These are phyloP conservation scores for Pycnomerus fuliginosus DNA, from an alignment of 2,888 invertebrate genomes.

Conservation along the genomic window DNA sequence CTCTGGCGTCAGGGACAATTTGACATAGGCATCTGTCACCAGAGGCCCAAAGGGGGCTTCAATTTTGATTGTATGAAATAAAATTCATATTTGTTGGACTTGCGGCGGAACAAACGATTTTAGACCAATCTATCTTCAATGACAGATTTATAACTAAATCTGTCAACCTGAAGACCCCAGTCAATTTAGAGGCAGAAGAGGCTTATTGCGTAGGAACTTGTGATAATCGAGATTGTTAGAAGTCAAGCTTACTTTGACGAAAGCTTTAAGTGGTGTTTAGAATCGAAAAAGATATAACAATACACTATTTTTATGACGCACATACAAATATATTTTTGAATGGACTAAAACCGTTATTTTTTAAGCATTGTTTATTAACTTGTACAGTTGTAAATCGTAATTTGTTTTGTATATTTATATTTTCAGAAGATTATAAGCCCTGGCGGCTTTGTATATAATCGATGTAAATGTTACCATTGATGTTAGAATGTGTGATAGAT, in stretches of 20 bases:
- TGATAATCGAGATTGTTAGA: too few relatives aligned
- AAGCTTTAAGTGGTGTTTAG: slow-evolving; percentile 42
- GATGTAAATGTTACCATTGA: slow-evolving; percentile 38
- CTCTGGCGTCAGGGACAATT: too few relatives aligned
- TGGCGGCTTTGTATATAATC: slow-evolving; percentile 26
- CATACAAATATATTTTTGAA: slow-evolving; percentile 48
- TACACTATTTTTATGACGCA: slow-evolving; percentile 46
- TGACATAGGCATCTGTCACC: too few relatives aligned
- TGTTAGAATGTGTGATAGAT: slow-evolving; percentile 44
- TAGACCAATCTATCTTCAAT: too few relatives aligned
- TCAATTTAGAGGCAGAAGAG: too few relatives aligned
- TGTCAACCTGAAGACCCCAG: too few relatives aligned
- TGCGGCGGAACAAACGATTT: too few relatives aligned
- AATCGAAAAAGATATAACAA: slow-evolving; percentile 29
- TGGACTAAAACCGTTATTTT: slow-evolving; percentile 28
- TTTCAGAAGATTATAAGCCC: slow-evolving; percentile 26
- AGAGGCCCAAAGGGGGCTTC: too few relatives aligned
- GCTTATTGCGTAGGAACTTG: too few relatives aligned
- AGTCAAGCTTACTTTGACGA: slow-evolving; percentile 31
- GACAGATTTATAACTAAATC: too few relatives aligned
- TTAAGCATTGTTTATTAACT: slow-evolving; percentile 18
- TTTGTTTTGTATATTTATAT: slow-evolving; percentile 30
- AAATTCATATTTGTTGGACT: too few relatives aligned
- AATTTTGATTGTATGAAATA: too few relatives aligned
- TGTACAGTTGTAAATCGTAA: slow-evolving; percentile 35